Evolutionary conservation across 2,797 vertebrate species (phyloP).

Genomic region (Syngnathus rostellatus): DNA sequence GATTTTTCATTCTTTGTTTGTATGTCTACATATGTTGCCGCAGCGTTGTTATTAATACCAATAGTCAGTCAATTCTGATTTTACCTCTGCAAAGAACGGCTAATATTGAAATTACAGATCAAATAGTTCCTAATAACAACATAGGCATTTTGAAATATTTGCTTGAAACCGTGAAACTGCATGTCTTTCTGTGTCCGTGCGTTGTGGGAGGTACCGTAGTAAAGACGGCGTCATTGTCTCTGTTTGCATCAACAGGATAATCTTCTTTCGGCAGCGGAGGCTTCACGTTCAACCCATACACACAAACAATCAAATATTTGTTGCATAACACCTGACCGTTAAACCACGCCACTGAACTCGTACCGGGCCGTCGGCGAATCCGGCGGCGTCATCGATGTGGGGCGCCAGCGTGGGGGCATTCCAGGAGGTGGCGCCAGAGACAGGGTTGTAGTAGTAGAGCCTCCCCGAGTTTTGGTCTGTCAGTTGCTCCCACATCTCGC

Average conservation of each 20-base stretch:
- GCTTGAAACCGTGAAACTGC: too few species aligned
- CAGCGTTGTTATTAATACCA: too few species aligned
- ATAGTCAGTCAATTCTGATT: too few species aligned
- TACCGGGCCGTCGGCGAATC: conserved; percentile 60
- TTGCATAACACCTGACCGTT: not conserved
- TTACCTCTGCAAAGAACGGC: too few species aligned
- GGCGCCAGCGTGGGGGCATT: conserved; percentile 25
- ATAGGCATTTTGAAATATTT: too few species aligned
- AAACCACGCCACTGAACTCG: not conserved
- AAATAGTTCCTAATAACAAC: too few species aligned
- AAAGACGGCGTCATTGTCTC: conserved; percentile 17
- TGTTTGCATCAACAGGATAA: conserved; percentile 50
- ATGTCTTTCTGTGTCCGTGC: conserved; percentile 1
- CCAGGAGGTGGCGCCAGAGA: conserved; percentile 77
- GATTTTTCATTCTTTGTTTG: not conserved
- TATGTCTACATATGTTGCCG: not conserved
- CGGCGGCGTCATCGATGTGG: not conserved
- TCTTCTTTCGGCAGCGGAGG: conserved; percentile 84
- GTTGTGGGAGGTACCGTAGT: conserved; percentile 26
- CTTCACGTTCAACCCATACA: conserved; percentile 45
- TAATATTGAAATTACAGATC: too few species aligned
- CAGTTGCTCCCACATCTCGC: conserved; percentile 70
- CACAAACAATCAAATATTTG: not conserved
- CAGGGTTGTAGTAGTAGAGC: conserved; percentile 75
- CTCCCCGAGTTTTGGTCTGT: conserved; percentile 72